Evolutionary conservation across 2,888 invertebrate species (phyloP).

Genomic region (Creontiades dilutus): DNA sequence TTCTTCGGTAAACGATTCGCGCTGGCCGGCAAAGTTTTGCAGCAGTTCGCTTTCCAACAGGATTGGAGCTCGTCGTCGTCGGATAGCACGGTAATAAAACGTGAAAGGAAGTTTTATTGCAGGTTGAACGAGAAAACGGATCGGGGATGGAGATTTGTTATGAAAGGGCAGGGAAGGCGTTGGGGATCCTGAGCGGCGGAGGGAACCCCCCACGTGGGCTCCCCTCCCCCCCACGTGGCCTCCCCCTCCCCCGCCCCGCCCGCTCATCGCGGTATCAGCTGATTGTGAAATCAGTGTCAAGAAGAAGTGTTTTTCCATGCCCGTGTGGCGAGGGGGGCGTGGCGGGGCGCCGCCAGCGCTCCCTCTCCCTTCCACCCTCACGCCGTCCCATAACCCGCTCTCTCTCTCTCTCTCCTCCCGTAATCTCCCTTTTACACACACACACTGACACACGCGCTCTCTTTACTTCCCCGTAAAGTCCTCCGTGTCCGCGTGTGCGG

Average conservation of each 20-base stretch:
- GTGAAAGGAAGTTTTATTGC: background rate
- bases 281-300: constrained; percentile 73
- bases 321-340: background rate
- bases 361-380: background rate
- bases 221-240: constrained; percentile 52
- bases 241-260: constrained; percentile 25
- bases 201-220: constrained; percentile 60
- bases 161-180: constrained; percentile 54
- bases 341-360: constrained; percentile 47
- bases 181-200: constrained; percentile 1
- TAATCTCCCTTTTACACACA: constrained; percentile 12
- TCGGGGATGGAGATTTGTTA: constrained; percentile 34
- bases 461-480: background rate
- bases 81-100: constrained; percentile 69
- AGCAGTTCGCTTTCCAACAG: constrained; percentile 73
- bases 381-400: background rate
- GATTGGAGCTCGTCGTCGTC: constrained; percentile 73
- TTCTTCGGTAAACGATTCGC: constrained; percentile 10
- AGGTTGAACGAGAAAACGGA: background rate
- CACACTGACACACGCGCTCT: background rate
- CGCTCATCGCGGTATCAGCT: constrained; percentile 60
- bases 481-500: no score
- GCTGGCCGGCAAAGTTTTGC: constrained; percentile 74
- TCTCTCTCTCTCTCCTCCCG: background rate
- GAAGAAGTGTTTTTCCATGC: constrained; percentile 70